Evolutionary conservation across 1,140 invertebrate species (phyloP).

Genomic region (Hylaeus anthracinus): DNA sequence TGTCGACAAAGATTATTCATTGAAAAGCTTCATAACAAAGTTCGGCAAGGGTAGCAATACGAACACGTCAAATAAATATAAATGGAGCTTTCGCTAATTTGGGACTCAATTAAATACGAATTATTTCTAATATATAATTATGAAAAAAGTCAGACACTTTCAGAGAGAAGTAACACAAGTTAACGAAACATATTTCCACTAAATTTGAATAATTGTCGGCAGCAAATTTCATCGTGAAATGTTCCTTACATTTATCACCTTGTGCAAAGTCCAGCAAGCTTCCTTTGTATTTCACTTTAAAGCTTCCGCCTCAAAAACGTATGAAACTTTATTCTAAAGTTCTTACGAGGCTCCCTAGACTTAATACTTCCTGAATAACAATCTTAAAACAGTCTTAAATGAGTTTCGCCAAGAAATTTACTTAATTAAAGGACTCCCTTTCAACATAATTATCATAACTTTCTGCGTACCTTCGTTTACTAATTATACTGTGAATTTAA

Average conservation of each 20-base stretch:
- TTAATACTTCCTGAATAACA: slow-evolving; percentile 21
- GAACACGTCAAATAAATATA: not conserved
- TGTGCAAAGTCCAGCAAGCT: not conserved
- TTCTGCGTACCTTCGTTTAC: not conserved
- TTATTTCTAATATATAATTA: too few relatives aligned
- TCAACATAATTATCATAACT: not conserved
- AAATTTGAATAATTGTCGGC: not conserved
- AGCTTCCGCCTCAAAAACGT: not conserved
- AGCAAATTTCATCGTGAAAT: not conserved
- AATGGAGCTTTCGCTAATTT: not conserved
- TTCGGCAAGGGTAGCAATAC: not conserved
- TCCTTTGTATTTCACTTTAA: too few relatives aligned
- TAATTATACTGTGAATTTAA: slow-evolving; percentile 11
- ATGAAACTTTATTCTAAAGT: not conserved
- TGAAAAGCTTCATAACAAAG: not conserved
- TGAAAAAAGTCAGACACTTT: too few relatives aligned
- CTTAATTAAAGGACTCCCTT: not conserved
- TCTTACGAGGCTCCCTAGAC: too few relatives aligned
- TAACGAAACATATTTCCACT: too few relatives aligned
- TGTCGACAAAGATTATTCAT: slow-evolving; percentile 20
- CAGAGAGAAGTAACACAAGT: too few relatives aligned
- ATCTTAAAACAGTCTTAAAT: slow-evolving; percentile 19
- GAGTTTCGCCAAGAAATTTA: not conserved
- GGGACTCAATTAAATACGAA: not conserved
- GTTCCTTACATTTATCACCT: not conserved